Conservation (phyloP, 2,888 invertebrate genomes). For the Baccha elongata region DNA sequence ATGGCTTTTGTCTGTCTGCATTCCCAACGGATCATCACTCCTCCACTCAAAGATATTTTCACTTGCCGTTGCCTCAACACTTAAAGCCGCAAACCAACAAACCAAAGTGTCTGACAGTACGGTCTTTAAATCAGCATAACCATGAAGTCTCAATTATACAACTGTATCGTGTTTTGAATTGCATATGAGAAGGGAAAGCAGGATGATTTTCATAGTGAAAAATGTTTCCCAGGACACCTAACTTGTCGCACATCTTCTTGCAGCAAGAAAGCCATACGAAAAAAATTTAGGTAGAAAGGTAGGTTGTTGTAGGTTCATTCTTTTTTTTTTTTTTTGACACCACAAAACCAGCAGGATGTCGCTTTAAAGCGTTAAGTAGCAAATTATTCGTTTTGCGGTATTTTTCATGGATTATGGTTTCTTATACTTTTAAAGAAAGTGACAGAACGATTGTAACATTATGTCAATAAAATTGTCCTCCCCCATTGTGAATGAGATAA, state of each 20-base stretch:
- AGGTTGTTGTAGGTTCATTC: slow-evolving; percentile 51
- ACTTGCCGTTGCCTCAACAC: slow-evolving; percentile 46
- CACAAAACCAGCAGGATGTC: slow-evolving; percentile 48
- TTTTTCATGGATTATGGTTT: slow-evolving; percentile 31
- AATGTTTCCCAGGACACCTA: slow-evolving; percentile 80
- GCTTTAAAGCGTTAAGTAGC: slow-evolving; percentile 70
- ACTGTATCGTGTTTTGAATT: slow-evolving; percentile 72
- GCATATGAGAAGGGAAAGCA: slow-evolving; percentile 47
- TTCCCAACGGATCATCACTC: slow-evolving; percentile 60
- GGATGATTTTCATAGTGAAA: slow-evolving; percentile 74
- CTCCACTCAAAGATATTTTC: slow-evolving; percentile 18
- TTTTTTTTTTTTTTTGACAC: slow-evolving; percentile 67
- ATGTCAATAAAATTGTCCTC: slow-evolving; percentile 58
- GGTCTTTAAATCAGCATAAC: slow-evolving; percentile 68
- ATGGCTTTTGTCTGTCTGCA: slow-evolving; percentile 58
- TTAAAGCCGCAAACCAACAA: slow-evolving; percentile 50
- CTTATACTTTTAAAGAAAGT: slow-evolving; percentile 1
- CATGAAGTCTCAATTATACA: slow-evolving; percentile 74
- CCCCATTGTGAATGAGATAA: slow-evolving; percentile 14
- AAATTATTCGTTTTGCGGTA: slow-evolving; percentile 71
- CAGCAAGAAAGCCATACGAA: slow-evolving; percentile 26
- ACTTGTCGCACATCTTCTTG: slow-evolving; percentile 20
- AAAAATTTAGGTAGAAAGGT: slow-evolving; percentile 14
- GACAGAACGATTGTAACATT: slow-evolving; percentile 60
- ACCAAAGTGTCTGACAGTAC: slow-evolving; percentile 1